Evolutionary conservation across 64 coral and sea anemone genomes (phyloP), one percentile per base, ranked within the genome.

Genomic region (Montipora sp.): DNA sequence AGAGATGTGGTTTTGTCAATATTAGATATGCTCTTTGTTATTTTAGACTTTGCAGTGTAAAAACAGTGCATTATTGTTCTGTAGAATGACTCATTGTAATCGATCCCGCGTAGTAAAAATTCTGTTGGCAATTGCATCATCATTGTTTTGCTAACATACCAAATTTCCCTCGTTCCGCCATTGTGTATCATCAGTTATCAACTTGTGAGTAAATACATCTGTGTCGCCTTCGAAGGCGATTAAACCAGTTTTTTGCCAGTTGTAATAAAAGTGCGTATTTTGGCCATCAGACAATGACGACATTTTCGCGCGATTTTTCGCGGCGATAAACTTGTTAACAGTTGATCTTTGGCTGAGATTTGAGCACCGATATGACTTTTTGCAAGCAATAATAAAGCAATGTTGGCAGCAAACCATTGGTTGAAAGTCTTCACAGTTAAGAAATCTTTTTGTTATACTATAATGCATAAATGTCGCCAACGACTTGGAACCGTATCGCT

Each of bases 71-170:
- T 71, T 71, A 71, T 71, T 71, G 68, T 71, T 71, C 20, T 23
- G 19, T 23, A 71, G 68, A 71, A 71, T 71, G 68, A 71, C 18
- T 71, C 20, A 71, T 71, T 71, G 68, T 71, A 71, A 71, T 71
- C 68, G 68, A 71, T 22, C 68, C 68, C 18, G 1, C 10, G 14
- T 4, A 71, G 68, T 22, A 14, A 71, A 63, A 63, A 63, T 63
- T 23, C 19, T 71, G 4, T 1, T 71, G 68, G 18, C 20, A 71
- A 23, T 57, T 22, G 20, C 5, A 71, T 23, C 68, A 71, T 71
- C 5, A 71, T 71, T 21, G 68, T 71, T 71, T 22, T 2, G 60
- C 60, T 3, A 71, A 71, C 20, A 71, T 65, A 14, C 61, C 10
- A 14, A 15, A 14, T 65, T 65, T 65, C 15, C 12, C 12, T 14